Percentiles rank a stretch among this genome's conserved stretches.
Conservation (phyloP, 2,797 vertebrate species). For the Yasuhikotakia modesta region DNA sequence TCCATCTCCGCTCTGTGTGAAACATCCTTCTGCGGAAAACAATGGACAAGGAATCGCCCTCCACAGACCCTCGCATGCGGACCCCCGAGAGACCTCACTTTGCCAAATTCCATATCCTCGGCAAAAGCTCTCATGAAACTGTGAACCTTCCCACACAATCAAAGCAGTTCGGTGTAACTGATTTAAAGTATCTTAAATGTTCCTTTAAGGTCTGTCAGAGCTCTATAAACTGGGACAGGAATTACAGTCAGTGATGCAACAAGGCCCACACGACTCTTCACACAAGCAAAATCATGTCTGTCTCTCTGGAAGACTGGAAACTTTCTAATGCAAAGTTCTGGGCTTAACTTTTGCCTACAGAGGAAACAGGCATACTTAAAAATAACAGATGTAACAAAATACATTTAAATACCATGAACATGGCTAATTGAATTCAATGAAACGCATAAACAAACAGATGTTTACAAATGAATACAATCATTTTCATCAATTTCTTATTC, state of each 20-base stretch:
- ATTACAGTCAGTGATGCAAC: constrained; percentile 31
- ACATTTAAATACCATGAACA: no score
- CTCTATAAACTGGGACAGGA: neutral
- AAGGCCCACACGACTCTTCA: constrained; percentile 35
- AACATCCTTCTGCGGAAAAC: constrained; percentile 57
- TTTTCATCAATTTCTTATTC: no score
- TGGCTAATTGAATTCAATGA: no score
- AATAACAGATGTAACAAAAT: no score
- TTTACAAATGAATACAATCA: no score
- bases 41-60: constrained; percentile 53
- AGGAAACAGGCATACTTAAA: no score
- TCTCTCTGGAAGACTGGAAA: constrained; percentile 24
- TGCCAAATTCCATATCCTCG: constrained; percentile 49
- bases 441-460: no score
- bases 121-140: constrained; percentile 22
- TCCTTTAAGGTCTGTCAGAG: neutral
- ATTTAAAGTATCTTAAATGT: constrained; percentile 13
- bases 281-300: constrained; percentile 18
- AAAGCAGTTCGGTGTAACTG: constrained; percentile 20
- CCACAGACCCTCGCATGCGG: constrained; percentile 39
- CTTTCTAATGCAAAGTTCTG: neutral
- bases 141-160: constrained; percentile 16
- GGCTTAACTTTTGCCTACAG: neutral
- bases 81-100: constrained; percentile 45
- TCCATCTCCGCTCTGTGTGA: constrained; percentile 44